Percentiles rank a stretch among this genome's conserved stretches.
These are phyloP conservation scores for Dasysyrphus tricinctus DNA, from an alignment of 2,888 invertebrate genomes.

Conservation along the genomic window DNA sequence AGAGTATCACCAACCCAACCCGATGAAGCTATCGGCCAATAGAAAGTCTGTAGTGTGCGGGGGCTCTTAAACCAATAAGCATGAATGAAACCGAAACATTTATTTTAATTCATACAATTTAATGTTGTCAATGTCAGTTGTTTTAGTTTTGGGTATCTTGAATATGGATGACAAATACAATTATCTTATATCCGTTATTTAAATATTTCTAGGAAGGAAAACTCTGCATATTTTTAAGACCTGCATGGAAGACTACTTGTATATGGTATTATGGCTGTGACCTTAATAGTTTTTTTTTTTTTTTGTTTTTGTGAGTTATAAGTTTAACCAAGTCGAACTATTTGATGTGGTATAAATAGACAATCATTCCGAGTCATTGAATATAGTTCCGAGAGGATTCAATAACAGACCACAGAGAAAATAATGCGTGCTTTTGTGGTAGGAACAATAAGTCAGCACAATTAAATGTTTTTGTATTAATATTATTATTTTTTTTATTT, in stretches of 20 bases:
- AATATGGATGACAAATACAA: background rate
- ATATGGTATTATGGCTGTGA: background rate
- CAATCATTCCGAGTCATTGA: background rate
- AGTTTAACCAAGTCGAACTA: background rate
- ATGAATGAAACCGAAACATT: background rate
- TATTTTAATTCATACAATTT: background rate
- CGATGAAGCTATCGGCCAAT: too few relatives aligned
- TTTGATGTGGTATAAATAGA: background rate
- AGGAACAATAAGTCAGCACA: background rate
- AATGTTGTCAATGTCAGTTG: background rate
- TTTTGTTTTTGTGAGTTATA: constrained; percentile 31
- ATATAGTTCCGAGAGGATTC: background rate
- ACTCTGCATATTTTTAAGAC: background rate
- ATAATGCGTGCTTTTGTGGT: constrained; percentile 23
- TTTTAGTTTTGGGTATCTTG: background rate
- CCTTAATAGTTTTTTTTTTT: background rate
- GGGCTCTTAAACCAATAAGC: background rate
- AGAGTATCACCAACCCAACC: too few relatives aligned
- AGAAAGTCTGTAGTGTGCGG: too few relatives aligned
- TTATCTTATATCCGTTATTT: background rate
- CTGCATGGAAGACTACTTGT: background rate
- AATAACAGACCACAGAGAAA: background rate
- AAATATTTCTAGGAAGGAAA: background rate
- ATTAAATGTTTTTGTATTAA: background rate
- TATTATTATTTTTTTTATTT: background rate